phyloP scores from a whole-genome alignment of 2,797 vertebrate genomes.

The Lateolabrax maculatus region DNA sequence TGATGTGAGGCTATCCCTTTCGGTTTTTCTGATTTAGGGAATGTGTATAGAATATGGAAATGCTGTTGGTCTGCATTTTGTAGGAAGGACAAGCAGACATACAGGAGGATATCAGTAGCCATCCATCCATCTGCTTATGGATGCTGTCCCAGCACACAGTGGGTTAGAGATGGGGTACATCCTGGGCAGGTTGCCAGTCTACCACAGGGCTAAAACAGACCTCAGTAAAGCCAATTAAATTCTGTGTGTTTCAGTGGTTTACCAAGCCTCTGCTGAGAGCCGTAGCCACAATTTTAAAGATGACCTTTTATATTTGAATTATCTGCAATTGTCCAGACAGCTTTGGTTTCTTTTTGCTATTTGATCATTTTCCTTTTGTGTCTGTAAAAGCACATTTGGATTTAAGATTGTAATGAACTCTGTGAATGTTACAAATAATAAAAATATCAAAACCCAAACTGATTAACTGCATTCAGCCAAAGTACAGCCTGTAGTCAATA shows the following conservation, averaged over 20 bases:
- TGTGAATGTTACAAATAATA: conserved; percentile 10
- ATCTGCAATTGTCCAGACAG: conserved; percentile 16
- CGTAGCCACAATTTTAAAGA: conserved; percentile 25
- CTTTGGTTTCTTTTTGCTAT: conserved; percentile 32
- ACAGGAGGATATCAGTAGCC: conserved; percentile 33
- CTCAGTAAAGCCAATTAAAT: conserved; percentile 61
- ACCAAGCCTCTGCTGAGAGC: conserved; percentile 39
- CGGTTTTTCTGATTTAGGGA: conserved; percentile 6
- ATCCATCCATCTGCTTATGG: conserved; percentile 57
- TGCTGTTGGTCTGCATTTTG: conserved; percentile 28
- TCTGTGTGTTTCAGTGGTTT: conserved; percentile 55
- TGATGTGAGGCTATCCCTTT: not conserved
- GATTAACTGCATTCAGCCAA: conserved; percentile 22
- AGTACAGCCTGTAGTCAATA: not conserved
- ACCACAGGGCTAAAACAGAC: conserved; percentile 48
- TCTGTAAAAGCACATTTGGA: conserved; percentile 8
- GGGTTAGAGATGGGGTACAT: conserved; percentile 40
- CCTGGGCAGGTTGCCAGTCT: conserved; percentile 55
- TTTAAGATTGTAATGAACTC: conserved; percentile 4
- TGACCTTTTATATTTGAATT: conserved; percentile 40
- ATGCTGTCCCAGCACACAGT: conserved; percentile 40
- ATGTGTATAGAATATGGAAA: conserved; percentile 34
- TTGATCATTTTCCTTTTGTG: conserved; percentile 31
- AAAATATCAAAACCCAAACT: conserved; percentile 11
- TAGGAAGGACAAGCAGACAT: conserved; percentile 24